These are phyloP conservation scores for Galeopsomyia nigrocyanea DNA, from an alignment of 2,888 invertebrate species.

Conservation along the genomic window DNA sequence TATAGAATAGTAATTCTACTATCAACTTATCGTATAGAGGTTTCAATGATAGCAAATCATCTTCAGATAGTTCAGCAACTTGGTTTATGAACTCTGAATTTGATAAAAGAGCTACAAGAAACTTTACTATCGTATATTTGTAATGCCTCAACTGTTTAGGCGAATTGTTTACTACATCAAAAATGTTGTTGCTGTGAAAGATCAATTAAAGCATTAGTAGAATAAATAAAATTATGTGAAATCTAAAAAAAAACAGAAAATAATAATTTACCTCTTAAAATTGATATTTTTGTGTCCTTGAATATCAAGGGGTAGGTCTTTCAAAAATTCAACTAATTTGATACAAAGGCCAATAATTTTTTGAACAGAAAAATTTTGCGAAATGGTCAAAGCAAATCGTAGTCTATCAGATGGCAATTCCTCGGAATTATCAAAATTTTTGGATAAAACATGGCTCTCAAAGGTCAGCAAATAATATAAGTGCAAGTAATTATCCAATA, in stretches of 20 bases:
- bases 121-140: slow-evolving; percentile 84
- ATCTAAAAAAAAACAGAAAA: slow-evolving; percentile 1
- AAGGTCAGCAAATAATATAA: slow-evolving; percentile 80
- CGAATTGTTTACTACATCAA: slow-evolving; percentile 76
- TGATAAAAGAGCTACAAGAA: slow-evolving; percentile 79
- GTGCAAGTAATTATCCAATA: slow-evolving; percentile 80
- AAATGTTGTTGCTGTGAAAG: slow-evolving; percentile 69
- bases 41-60: slow-evolving; percentile 72
- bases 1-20: slow-evolving; percentile 77
- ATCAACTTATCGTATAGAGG: slow-evolving; percentile 78
- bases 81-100: slow-evolving; percentile 79
- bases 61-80: slow-evolving; percentile 71
- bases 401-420: slow-evolving; percentile 67
- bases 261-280: slow-evolving; percentile 35
- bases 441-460: slow-evolving; percentile 76
- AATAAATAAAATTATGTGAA: slow-evolving; percentile 11
- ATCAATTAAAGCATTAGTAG: background rate
- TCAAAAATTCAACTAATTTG: slow-evolving; percentile 77
- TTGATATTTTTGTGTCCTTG: slow-evolving; percentile 59
- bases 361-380: slow-evolving; percentile 77
- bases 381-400: slow-evolving; percentile 78
- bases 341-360: slow-evolving; percentile 77
- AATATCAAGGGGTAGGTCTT: slow-evolving; percentile 77
- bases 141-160: slow-evolving; percentile 86
- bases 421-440: slow-evolving; percentile 65